Conservation (phyloP, 2,797 vertebrate genomes). For the Lepus townsendii region DNA sequence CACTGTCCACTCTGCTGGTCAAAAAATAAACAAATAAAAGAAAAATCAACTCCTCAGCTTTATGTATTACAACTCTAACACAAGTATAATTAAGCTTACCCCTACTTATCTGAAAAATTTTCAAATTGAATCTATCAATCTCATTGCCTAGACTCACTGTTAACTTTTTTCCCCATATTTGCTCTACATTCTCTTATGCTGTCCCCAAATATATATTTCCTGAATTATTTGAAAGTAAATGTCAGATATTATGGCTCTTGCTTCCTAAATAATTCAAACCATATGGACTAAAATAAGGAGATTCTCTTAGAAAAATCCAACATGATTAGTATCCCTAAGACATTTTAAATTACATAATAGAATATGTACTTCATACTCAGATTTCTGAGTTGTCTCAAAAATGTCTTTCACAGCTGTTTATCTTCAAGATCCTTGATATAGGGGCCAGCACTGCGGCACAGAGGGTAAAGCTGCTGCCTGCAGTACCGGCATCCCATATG, state of each 20-base stretch:
- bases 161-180: neutral
- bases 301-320: neutral
- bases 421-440: too few relatives aligned
- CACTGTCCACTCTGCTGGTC: too few relatives aligned
- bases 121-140: neutral
- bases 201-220: neutral
- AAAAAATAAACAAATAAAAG: constrained; percentile 40
- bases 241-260: neutral
- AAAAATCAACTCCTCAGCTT: neutral
- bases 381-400: too few relatives aligned
- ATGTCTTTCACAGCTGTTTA: too few relatives aligned
- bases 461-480: too few relatives aligned
- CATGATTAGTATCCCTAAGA: neutral
- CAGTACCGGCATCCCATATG: too few relatives aligned
- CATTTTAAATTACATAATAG: too few relatives aligned
- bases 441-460: too few relatives aligned
- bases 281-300: neutral
- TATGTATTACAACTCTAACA: neutral
- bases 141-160: neutral
- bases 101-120: constrained; percentile 5
- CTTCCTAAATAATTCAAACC: neutral
- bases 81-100: neutral
- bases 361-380: too few relatives aligned
- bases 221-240: neutral
- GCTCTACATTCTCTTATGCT: neutral